These are phyloP conservation scores for Poecilia wingei DNA, from an alignment of 2,797 vertebrate species.

Conservation along the genomic window DNA sequence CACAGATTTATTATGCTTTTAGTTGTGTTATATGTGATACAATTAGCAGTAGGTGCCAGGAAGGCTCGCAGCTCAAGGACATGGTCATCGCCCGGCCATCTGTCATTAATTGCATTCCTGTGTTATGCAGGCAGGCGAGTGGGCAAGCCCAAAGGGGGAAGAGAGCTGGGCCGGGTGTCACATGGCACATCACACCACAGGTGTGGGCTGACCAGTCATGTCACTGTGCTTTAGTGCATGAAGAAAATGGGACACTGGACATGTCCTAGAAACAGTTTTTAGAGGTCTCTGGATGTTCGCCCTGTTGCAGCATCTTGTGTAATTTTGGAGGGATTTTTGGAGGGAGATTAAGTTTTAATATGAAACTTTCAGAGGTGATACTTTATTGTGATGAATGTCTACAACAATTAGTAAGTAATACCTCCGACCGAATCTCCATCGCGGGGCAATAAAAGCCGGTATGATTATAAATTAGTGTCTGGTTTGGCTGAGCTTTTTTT, in stretches of 20 bases:
- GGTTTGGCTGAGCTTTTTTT: conserved; percentile 50
- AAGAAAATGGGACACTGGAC: conserved; percentile 48
- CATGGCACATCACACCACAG: conserved; percentile 76
- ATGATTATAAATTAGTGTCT: conserved; percentile 41
- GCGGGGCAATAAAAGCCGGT: neutral
- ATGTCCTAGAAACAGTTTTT: conserved; percentile 55
- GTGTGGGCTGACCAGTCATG: conserved; percentile 62
- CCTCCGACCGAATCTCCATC: conserved; percentile 13
- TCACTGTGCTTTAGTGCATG: conserved; percentile 38
- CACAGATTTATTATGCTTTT: conserved; percentile 99
- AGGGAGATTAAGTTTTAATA: neutral
- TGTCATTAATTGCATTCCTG: conserved; percentile 94
- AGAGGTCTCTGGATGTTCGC: conserved; percentile 22
- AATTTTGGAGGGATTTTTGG: neutral
- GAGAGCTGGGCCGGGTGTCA: conserved; percentile 72
- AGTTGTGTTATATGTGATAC: conserved; percentile 95
- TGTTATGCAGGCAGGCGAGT: conserved; percentile 76
- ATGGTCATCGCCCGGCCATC: conserved; percentile 88
- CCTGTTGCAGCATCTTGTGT: neutral
- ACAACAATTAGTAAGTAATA: conserved; percentile 13
- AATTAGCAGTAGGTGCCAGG: conserved; percentile 95
- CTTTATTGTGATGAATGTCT: conserved; percentile 20
- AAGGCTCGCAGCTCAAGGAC: conserved; percentile 91
- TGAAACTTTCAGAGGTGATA: neutral
- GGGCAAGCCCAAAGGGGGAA: conserved; percentile 78